phyloP scores from a whole-genome alignment of 2,888 invertebrate genomes.

The Drosophila affinis region DNA sequence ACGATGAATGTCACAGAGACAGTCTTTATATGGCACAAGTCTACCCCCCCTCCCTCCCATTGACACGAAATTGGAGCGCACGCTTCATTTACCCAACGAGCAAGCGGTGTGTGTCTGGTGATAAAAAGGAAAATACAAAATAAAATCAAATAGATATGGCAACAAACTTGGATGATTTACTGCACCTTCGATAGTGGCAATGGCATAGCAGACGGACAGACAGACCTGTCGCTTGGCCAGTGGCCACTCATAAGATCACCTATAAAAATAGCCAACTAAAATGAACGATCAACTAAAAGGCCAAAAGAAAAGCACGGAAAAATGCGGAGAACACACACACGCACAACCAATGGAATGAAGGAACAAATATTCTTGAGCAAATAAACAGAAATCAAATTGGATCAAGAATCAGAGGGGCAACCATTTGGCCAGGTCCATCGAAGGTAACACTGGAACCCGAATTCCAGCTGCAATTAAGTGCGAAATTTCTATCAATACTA shows the following conservation, averaged over 20 bases:
- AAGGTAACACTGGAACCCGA: conserved; percentile 30
- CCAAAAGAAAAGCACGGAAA: conserved; percentile 14
- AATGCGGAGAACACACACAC: conserved; percentile 10
- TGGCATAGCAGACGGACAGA: conserved; percentile 13
- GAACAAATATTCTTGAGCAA: conserved; percentile 54
- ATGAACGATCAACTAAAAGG: conserved; percentile 15
- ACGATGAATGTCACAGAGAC: conserved; percentile 57
- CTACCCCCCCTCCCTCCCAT: conserved; percentile 29
- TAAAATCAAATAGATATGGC: conserved; percentile 45
- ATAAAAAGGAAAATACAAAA: conserved; percentile 47
- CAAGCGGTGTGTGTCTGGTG: conserved; percentile 31
- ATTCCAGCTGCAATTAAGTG: conserved; percentile 11
- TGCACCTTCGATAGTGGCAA: conserved; percentile 50
- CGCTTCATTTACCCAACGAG: conserved; percentile 47
- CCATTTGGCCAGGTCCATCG: conserved; percentile 27
- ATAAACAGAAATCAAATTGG: conserved; percentile 47
- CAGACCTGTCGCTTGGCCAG: conserved; percentile 18
- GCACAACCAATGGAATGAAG: conserved; percentile 11
- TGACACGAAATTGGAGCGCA: conserved; percentile 60
- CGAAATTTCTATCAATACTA: conserved; percentile 13
- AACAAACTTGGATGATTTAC: conserved; percentile 50
- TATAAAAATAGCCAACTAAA: conserved; percentile 57
- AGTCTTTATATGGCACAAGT: conserved; percentile 46
- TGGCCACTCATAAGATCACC: conserved; percentile 51
- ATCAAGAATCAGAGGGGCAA: conserved; percentile 18